A percentile compares a stretch with the other conserved stretches of the same genome.
Conservation (phyloP, 2,797 vertebrate genomes). For the Pipistrellus pygmaeus region DNA sequence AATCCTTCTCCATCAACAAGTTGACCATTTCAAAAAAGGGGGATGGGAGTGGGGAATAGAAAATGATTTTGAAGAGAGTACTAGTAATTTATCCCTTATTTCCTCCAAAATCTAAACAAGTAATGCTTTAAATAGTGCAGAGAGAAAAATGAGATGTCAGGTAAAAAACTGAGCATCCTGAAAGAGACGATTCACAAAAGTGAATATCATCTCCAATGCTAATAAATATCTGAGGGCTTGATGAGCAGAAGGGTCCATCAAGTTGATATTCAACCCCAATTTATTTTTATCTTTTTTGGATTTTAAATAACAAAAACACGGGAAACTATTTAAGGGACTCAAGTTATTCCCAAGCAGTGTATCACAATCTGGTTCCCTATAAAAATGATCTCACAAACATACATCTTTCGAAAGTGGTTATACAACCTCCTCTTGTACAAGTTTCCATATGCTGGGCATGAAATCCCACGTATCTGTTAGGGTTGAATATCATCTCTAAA, state of each 20-base stretch:
- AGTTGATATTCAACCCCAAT: background rate
- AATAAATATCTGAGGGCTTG: background rate
- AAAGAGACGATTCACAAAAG: background rate
- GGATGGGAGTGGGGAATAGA: background rate
- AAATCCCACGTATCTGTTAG: conserved; percentile 21
- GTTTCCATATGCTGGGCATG: background rate
- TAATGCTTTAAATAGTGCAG: background rate
- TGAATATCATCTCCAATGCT: background rate
- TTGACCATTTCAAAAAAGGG: background rate
- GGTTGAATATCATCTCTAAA: background rate
- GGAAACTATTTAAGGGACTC: conserved; percentile 33
- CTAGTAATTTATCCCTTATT: background rate
- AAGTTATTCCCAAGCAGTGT: conserved; percentile 22
- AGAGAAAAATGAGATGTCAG: conserved; percentile 5
- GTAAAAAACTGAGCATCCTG: background rate
- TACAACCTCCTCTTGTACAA: background rate
- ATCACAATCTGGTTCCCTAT: conserved; percentile 53
- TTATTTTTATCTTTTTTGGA: conserved; percentile 9
- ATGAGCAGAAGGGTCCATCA: background rate
- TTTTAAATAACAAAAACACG: conserved; percentile 45
- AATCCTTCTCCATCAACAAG: background rate
- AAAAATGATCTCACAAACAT: background rate
- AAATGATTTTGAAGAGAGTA: background rate
- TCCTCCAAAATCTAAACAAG: background rate
- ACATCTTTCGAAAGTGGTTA: background rate